Conservation (phyloP, 2,113 vertebrate species). For the Tachysurus vachellii region DNA sequence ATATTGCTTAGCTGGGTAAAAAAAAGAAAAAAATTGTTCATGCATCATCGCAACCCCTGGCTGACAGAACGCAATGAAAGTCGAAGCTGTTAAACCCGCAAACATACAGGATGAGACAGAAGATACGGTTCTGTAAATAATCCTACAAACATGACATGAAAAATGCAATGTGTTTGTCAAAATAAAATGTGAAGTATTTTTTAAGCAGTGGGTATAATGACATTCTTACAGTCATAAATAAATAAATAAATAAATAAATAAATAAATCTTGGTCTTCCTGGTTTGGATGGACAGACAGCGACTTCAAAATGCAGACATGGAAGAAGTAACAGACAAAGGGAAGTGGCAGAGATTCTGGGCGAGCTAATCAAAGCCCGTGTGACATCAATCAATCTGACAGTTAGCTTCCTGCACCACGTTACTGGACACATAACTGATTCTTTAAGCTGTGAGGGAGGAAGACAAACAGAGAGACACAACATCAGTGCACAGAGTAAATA, state of each 20-base stretch:
- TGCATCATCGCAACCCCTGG: constrained; percentile 38
- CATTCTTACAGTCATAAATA: background rate
- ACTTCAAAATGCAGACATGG: constrained; percentile 9
- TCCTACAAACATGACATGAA: background rate
- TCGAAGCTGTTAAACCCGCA: background rate
- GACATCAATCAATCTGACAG: constrained; percentile 79
- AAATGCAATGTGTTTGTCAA: background rate
- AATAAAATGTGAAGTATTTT: background rate
- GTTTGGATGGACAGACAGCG: background rate
- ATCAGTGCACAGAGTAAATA: background rate
- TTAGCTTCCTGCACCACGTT: constrained; percentile 58
- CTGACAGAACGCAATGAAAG: constrained; percentile 1
- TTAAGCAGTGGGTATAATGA: background rate
- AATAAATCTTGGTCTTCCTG: background rate
- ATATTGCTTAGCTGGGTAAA: constrained; percentile 49
- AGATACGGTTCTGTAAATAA: background rate
- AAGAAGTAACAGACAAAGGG: constrained; percentile 27
- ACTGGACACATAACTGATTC: constrained; percentile 78
- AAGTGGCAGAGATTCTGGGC: constrained; percentile 67
- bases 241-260: background rate
- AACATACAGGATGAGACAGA: background rate
- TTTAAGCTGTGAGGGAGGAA: constrained; percentile 70
- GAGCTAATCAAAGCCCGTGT: constrained; percentile 75
- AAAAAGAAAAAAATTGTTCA: constrained; percentile 17
- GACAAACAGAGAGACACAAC: background rate